Evolutionary conservation across 2,113 vertebrate species (phyloP), one percentile per base, ranked within the genome.

Genomic region (Astur gentilis): DNA sequence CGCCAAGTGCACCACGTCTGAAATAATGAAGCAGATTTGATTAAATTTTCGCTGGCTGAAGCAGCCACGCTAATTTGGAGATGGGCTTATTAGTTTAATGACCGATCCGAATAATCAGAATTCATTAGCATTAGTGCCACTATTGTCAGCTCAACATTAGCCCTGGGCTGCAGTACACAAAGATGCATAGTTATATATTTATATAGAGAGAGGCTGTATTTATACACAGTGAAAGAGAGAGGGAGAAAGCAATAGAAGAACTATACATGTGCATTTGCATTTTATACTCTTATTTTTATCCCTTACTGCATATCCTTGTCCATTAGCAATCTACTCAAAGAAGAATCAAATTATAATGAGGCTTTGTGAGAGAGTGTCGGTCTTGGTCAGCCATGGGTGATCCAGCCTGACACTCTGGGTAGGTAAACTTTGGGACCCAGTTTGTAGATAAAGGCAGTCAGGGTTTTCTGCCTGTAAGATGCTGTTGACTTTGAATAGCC

Each of bases 71-170:
- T 99, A 98, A 99, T 99, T 99, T 98, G 98, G 98, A 99, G 98
- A 99, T 97, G 98, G 98, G 98, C 98, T 99, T 99, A 99, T 99
- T 99, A 99, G 98, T 99, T 98, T 99, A 99, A 99, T 99, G 99
- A 99, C 98, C 97, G 97, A 98, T 98, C 98, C 98, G 86, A 98
- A 98, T 99, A 98, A 99, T 99, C 99, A 99, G 98, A 98, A 99
- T 98, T 99, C 99, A 99, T 99, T 99, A 99, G 97, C 98, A 98
- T 99, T 98, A 99, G 98, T 98, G 98, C 98, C 96, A 97, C 82
- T 91, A 97, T 98, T 98, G 98, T 98, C 98, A 95, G 93, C 95
- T 97, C 98, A 95, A 95, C 97, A 93, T 98, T 98, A 95, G 99
- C 99, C 99, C 98, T 98, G 96, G 99, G 99, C 99, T 96, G 67